Evolutionary conservation across 2,113 vertebrate genomes (phyloP), one percentile per base, ranked within the genome.

Genomic region (Hydropotes inermis): DNA sequence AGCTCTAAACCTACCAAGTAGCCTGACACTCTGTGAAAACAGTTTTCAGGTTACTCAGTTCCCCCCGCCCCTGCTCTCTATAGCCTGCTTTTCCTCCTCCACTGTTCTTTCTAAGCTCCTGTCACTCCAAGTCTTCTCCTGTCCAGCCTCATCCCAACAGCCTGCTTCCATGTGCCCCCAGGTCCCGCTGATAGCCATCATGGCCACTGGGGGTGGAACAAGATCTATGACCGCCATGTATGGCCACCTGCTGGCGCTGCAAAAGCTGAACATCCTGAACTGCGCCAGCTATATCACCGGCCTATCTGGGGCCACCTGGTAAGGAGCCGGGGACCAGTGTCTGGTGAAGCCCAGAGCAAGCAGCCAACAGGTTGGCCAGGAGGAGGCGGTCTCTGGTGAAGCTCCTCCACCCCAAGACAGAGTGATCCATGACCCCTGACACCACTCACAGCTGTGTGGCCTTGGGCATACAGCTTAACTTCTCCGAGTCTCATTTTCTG

Each of bases 241-340:
- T 0, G 99, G 99, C 81, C 99, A 99, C 97, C 97, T 99, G 95
- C 98, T 98, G 94, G 99, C 98, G 4, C 99, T 99, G 45, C 99
- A 99, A 99, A 99, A 99, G 17, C 96, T 99, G 95, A 99, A 99
- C 64, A 92, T 99, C 16, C 93, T 99, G 23, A 99, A 99, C 90
- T 98, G 99, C 61, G 87, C 99, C 81, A 98, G 98, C 94, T 99
- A 99, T 96, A 99, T 99, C 21, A 98, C 99, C 0, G 99, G 99
- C 43, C 99, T 99, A 81, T 99, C 99, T 2, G 99, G 99, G 14
- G 99, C 99, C 74, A 99, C 99, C 97, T 99, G 99, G 99, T 99
- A 98, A 99, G 99, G 50, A 85, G 79, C 16, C 0, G 0, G n/a
- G 36, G 45, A 50, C n/a, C 39, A 25, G 39, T 52, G 54, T 19